A percentile compares a stretch with the other conserved stretches of the same genome.
Evolutionary conservation across 2,113 vertebrate genomes (phyloP).

Genomic region (Theropithecus gelada): DNA sequence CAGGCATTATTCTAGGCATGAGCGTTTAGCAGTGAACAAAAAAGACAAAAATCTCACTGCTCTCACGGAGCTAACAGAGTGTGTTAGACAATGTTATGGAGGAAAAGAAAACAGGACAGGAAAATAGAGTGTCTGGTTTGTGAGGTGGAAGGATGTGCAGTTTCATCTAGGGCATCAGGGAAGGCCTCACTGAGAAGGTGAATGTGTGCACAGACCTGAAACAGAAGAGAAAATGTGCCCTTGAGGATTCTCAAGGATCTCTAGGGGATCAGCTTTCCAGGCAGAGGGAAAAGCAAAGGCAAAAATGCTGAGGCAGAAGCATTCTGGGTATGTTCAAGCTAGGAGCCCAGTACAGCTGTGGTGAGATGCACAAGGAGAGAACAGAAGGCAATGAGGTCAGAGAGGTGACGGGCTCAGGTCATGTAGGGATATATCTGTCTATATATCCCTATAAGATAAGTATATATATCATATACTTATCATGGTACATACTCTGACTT

Average conservation of each 20-base stretch:
- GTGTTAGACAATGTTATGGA: not conserved
- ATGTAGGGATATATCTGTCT: not conserved
- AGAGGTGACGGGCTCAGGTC: not conserved
- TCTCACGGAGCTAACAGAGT: not conserved
- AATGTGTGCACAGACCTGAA: not conserved
- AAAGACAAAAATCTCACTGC: not conserved
- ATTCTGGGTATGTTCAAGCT: not conserved
- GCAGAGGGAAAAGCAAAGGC: not conserved
- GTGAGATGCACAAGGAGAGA: not conserved
- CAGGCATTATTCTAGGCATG: not conserved
- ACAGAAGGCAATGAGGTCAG: not conserved
- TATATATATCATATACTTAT: no score
- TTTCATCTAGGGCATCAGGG: not conserved
- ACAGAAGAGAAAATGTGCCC: not conserved
- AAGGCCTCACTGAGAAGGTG: not conserved
- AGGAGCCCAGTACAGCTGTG: not conserved
- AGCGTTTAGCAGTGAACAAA: not conserved
- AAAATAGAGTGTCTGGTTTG: not conserved
- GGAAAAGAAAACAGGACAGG: not conserved
- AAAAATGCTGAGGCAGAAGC: not conserved
- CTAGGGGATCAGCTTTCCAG: not conserved
- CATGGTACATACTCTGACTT: not conserved
- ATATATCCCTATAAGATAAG: no score
- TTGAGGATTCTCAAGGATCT: not conserved
- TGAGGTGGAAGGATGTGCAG: not conserved